Base-by-base conservation (phyloP, 2,797 vertebrate species). In the Cirrhinus molitorella region DNA sequence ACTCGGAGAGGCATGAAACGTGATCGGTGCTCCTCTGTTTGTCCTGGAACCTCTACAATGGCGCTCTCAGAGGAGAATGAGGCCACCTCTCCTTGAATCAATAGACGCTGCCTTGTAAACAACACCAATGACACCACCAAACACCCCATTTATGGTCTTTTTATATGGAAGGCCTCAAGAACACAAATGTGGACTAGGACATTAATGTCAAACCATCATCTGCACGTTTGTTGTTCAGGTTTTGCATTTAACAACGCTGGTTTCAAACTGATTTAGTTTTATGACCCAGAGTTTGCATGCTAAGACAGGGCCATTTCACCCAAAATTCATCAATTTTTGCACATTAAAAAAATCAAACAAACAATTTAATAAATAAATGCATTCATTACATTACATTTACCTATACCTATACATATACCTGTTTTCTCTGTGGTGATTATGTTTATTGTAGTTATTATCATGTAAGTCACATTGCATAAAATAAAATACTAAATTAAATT, bases 91-190 rank as follows among this genome's bases (percentile, higher is more conserved):
- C 61, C 43, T 79, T 83, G 72, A 87, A 88, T 91, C 88, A 86
- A 89, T 91, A 87, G 63, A 77, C 43, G 14, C 79, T 76, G 77
- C 47, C 84, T 87, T 87, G 87, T 87, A 91, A 89, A 88, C 88
- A 89, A 85, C 66, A 53, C 83, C 79, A 87, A 57, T 85, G 83
- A 89, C 83, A 91, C 80, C 73, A 76, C 40, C 63, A 75, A 75
- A 84, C 45, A 78, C 73, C 71, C 61, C 12, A 51, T 45, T 28
- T 55, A 43, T 77, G 34, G 2, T 14, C 16, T 83, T 79, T 83
- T 84, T 80, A 57, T 28, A 78, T 75, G n/a, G 71, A 72, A 75
- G 40, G 43, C 21, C 37, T 70, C 6, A 49, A 49, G 17, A 86
- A 65, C n/a, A 51, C 14, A 74, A 57, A 59, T 13, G 25, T 45